These are phyloP conservation scores for Pachliopta kotzebuea DNA, from an alignment of 2,888 invertebrate species.

Conservation along the genomic window DNA sequence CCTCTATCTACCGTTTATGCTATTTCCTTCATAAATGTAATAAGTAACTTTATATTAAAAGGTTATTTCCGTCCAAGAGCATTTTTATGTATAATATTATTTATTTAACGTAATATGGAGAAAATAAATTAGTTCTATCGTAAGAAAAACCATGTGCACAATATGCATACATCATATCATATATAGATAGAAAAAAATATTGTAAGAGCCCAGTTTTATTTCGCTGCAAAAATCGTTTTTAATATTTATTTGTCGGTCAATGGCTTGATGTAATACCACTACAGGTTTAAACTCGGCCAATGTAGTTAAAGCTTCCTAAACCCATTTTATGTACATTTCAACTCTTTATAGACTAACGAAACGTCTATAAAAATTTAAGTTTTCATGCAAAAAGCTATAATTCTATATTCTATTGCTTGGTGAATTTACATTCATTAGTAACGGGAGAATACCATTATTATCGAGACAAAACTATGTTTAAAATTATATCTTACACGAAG, in stretches of 20 bases:
- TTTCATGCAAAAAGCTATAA: not conserved
- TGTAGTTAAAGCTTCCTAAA: conserved; percentile 12
- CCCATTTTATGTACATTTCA: conserved; percentile 17
- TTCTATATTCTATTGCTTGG: not conserved
- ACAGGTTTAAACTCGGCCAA: conserved; percentile 4
- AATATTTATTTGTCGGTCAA: conserved; percentile 2
- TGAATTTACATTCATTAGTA: not conserved
- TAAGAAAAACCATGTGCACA: not conserved
- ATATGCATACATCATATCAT: not conserved
- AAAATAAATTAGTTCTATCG: not conserved
- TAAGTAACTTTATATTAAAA: too few relatives aligned
- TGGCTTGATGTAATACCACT: not conserved
- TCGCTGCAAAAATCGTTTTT: not conserved
- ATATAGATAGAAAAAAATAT: not conserved
- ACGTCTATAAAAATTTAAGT: not conserved
- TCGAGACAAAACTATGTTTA: too few relatives aligned
- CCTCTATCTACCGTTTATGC: too few relatives aligned
- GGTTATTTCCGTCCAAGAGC: too few relatives aligned
- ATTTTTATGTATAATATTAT: too few relatives aligned
- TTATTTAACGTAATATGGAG: too few relatives aligned
- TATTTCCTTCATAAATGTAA: too few relatives aligned
- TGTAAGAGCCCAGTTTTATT: not conserved
- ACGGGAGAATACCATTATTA: too few relatives aligned
- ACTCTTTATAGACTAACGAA: not conserved
- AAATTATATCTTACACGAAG: too few relatives aligned